Base-by-base conservation (phyloP, 2,113 vertebrate genomes). In the Pseudonaja textilis region DNA sequence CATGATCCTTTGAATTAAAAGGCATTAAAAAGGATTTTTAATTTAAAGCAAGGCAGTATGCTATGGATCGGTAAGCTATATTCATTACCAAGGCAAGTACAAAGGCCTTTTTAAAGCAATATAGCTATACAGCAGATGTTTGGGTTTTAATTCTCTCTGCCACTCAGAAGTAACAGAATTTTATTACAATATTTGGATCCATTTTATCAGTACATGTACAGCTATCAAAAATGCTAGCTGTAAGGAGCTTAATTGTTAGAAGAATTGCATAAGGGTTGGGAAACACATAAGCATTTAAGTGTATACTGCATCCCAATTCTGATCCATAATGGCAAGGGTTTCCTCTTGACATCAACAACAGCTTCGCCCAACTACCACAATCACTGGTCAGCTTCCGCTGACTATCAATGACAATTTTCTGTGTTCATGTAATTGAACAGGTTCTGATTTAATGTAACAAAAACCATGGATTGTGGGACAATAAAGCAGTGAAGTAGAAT, bases 61-160 rank as follows among this genome's bases (percentile, higher is more conserved):
- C 93, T 89, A 95, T 89, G 95, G 94, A 93, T 96, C 96, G 96
- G 97, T 97, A 96, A 96, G 94, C 88, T 94, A 93, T 94, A 96
- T 93, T 97, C 95, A 95, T 96, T 94, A 94, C 95, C 94, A 93
- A 95, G 91, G 93, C 93, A 90, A 93, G 93, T 93, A 87, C 91
- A 94, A 50, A 94, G 90, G 94, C 95, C 93, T 94, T 92, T 69
- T 95, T 96, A 88, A 91, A 94, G 91, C 91, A 34, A 22, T 85
- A 94, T 94, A 96, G 93, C 95, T 95, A 87, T 87, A 89, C 54
- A 93, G 92, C 96, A 97, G 96, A 96, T 97, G 94, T 95, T 95
- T 94, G 14, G 34, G 69, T 3, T 81, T 81, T 39, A 39, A 93
- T 91, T 94, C 92, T 93, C 94, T 95, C 86, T 85, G 91, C 56